Conservation (phyloP, 2,888 invertebrate species). For the Oxystoma pomonae region DNA sequence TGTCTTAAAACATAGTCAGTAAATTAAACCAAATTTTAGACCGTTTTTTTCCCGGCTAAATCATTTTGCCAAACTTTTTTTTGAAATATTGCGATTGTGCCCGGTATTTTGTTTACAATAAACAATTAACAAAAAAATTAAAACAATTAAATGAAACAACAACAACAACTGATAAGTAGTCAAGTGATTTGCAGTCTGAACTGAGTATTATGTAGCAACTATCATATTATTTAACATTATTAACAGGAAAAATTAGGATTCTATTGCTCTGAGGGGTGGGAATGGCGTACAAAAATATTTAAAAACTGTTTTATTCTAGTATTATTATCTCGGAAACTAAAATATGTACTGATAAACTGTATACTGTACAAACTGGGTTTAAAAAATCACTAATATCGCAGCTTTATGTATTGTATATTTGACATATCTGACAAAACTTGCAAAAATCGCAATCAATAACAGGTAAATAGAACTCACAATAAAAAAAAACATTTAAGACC, state of each 20-base stretch:
- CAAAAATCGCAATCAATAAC: neutral
- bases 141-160: constrained; percentile 14
- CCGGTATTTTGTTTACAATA: neutral
- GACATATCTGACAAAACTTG: neutral
- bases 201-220: too few species aligned
- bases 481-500: too few species aligned
- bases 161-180: constrained; percentile 12
- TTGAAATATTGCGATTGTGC: constrained; percentile 16
- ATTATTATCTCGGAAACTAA: neutral
- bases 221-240: too few species aligned
- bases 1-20: neutral
- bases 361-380: constrained; percentile 45
- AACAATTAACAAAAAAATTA: constrained; percentile 10
- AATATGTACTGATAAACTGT: constrained; percentile 38
- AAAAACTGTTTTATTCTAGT: constrained; percentile 25
- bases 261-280: constrained; percentile 29
- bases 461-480: too few species aligned
- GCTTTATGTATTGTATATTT: constrained; percentile 22
- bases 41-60: constrained; percentile 14
- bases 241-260: neutral
- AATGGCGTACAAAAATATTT: constrained; percentile 36
- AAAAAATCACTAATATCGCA: constrained; percentile 47
- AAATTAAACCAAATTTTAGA: constrained; percentile 3
- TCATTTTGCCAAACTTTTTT: constrained; percentile 38
- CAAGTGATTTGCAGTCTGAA: too few species aligned